Evolutionary conservation across 64 coral and sea anemone genomes (phyloP), one percentile per base, ranked within the genome.

Genomic region (Stylophora pistillata): DNA sequence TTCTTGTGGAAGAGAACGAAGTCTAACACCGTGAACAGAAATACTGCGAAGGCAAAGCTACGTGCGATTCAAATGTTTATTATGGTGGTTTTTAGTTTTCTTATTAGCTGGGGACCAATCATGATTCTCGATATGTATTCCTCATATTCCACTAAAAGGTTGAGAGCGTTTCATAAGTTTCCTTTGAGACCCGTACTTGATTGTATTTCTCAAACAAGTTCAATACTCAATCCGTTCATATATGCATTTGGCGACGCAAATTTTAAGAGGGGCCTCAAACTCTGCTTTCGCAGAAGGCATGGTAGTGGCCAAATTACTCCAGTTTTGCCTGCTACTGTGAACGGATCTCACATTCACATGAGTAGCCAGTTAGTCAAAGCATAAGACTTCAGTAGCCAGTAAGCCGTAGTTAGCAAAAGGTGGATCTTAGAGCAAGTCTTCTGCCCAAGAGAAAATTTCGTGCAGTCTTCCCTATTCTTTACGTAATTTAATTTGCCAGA

Each of bases 81-180:
- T 4, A 16, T 79, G 0, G 76, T 89, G 17, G 87, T 89, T 1
- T 13, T 79, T 2, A 78, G 74, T 78, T 89, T 89, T 71, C 30
- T 80, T 30, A 16, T 89, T 9, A 88, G 87, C 87, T 89, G 87
- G 87, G 87, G 56, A 10, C 87, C 87, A 11, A 21, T 89, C 11
- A 89, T 89, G 87, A 66, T 89, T 20, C 62, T 89, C 15, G 87
- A 89, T 33, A 30, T 89, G 18, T 29, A 56, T 55, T 15, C 21
- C n/a, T 77, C 64, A 28, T 89, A 79, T 13, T 37, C 10, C 53
- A 4, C 0, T 21, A 55, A 70, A 79, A 15, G 0, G 18, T 33
- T 11, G 52, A 47, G 27, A 30, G 4, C 21, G 12, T 53, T 54
- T 14, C 17, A 23, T n/a, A 54, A 69, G 23, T 69, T 32, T 5